phyloP scores from a whole-genome alignment of 2,888 invertebrate species.

The Hydroisotoma schaefferi region DNA sequence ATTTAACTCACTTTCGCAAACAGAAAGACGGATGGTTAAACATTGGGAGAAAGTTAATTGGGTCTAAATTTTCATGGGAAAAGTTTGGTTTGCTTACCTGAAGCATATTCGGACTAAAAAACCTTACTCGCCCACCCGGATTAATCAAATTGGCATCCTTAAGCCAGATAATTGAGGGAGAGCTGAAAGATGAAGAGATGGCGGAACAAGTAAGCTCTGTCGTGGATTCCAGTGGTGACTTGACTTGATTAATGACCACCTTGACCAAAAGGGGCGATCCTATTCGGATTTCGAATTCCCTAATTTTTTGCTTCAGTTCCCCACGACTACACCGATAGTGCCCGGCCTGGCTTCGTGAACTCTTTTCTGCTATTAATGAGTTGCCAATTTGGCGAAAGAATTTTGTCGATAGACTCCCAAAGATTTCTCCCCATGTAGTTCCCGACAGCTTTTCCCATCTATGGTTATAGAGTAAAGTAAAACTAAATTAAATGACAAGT shows the following conservation, averaged over 20 bases:
- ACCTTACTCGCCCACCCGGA: constrained; percentile 44
- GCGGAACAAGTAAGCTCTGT: constrained; percentile 39
- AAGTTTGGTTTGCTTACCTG: constrained; percentile 34
- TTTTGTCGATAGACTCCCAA: constrained; percentile 24
- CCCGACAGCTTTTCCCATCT: constrained; percentile 47
- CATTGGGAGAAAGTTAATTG: background rate
- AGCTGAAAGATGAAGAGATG: constrained; percentile 31
- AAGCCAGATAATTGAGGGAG: constrained; percentile 70
- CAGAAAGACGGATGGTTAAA: background rate
- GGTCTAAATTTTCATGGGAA: constrained; percentile 14
- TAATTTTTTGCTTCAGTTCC: constrained; percentile 27
- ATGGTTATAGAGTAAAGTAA: too few species aligned
- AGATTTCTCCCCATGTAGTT: constrained; percentile 37
- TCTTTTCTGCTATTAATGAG: constrained; percentile 40
- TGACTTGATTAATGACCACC: constrained; percentile 42
- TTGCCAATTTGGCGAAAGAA: constrained; percentile 39
- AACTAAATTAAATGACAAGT: too few species aligned
- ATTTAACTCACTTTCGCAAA: background rate
- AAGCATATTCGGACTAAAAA: constrained; percentile 43
- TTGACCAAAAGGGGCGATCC: constrained; percentile 38
- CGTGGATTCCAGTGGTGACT: constrained; percentile 41
- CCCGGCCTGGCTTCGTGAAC: constrained; percentile 34
- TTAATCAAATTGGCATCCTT: constrained; percentile 46
- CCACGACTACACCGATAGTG: constrained; percentile 41
- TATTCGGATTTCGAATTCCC: constrained; percentile 44